A percentile compares a stretch with the other conserved stretches of the same genome.
These are phyloP conservation scores for Augochlorella aurata DNA, from an alignment of 2,888 invertebrate genomes.

Conservation along the genomic window DNA sequence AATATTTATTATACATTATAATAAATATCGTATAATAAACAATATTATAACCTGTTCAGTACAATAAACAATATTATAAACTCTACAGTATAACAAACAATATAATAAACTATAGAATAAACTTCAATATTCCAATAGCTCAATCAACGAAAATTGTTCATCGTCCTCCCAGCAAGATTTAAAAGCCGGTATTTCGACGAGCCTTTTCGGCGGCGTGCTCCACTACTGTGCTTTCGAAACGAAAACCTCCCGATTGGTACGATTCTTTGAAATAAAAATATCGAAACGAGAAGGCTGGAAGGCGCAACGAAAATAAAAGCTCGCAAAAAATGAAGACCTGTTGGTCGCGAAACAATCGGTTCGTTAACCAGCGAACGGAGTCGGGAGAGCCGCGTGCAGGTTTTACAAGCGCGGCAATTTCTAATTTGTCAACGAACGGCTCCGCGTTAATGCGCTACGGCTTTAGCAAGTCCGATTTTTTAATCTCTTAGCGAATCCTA, in stretches of 20 bases:
- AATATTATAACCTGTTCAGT: too few species aligned
- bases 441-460: neutral
- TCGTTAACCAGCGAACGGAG: neutral
- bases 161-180: too few species aligned
- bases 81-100: too few species aligned
- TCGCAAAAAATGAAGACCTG: neutral
- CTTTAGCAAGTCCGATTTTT: neutral
- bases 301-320: neutral
- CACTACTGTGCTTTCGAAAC: neutral
- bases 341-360: neutral
- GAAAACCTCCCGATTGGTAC: neutral
- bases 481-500: neutral
- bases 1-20: too few species aligned
- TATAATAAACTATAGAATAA: too few species aligned
- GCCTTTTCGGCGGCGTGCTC: too few species aligned
- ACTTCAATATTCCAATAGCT: too few species aligned
- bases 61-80: too few species aligned
- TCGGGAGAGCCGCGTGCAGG: neutral
- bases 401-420: neutral
- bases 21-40: too few species aligned
- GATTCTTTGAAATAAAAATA: neutral
- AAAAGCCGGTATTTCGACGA: too few species aligned
- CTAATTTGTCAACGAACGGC: neutral
- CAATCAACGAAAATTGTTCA: too few species aligned
- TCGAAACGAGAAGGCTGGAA: neutral